Evolutionary conservation across 2,888 invertebrate species (phyloP), one percentile per base, ranked within the genome.

Genomic region (Periphyllus acericola): DNA sequence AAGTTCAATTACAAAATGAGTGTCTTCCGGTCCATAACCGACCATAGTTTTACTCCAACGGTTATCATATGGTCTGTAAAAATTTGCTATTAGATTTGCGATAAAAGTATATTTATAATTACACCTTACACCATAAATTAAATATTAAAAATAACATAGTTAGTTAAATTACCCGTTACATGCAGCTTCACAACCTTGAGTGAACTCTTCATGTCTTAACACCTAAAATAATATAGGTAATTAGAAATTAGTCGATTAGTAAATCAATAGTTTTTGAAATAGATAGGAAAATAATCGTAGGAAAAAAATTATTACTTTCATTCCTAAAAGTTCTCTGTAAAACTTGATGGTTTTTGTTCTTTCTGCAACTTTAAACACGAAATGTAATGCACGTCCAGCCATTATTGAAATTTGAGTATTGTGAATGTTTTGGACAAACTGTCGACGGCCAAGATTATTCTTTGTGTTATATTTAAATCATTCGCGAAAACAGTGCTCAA

Each of bases 1-100:
- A 76, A 99, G 93, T 91, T 99, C 99, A 36, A 99, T 93, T 0
- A 98, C 99, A 93, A 99, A 99, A 92, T 99, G 96, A 84, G 94
- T 93, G 90, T 97, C 96, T 92, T 99, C 99, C 0, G 96, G 95
- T 0, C 99, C 99, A 92, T 98, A 99, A 1, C 99, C 99, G 78
- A 99, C 94, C 99, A 99, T 99, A 0, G 99, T 99, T 93, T 99
- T 99, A 91, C 98, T 98, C 99, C 99, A 99, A 90, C 97, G 95
- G 90, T 98, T 98, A 90, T 96, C 97, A 91, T 99, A 99, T 0
- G 98, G 98, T n/a, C 98, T 98, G 46, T 46, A 46, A 46, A 46
- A 2, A 46, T 14, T 46, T 46, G 8, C 46, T 11, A 46, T 46
- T 46, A 14, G 91, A 60, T 92, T 92, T 86, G 34, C 11, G 4